These are phyloP conservation scores for Spodoptera littoralis DNA, from an alignment of 2,888 invertebrate species.

Conservation along the genomic window DNA sequence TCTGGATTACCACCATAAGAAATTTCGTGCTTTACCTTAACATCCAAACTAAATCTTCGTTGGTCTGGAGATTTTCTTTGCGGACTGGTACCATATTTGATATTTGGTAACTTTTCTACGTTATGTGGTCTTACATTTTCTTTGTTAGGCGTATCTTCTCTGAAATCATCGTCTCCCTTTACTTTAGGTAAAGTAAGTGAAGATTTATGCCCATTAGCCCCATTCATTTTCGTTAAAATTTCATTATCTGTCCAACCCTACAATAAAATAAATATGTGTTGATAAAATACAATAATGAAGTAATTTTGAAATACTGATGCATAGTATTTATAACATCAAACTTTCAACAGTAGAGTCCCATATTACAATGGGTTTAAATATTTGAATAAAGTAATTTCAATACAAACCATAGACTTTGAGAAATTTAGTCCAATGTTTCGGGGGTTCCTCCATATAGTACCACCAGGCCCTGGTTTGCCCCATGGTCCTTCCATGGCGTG, in stretches of 20 bases:
- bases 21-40: constrained; percentile 50
- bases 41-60: constrained; percentile 53
- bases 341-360: too few relatives aligned
- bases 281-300: too few relatives aligned
- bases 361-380: constrained; percentile 1
- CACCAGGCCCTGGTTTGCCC: constrained; percentile 92
- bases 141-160: constrained; percentile 62
- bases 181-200: constrained; percentile 86
- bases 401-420: constrained; percentile 92
- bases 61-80: constrained; percentile 54
- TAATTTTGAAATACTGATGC: too few relatives aligned
- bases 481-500: constrained; percentile 88
- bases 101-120: constrained; percentile 77
- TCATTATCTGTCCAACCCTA: constrained; percentile 86
- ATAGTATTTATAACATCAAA: too few relatives aligned
- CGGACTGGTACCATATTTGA: constrained; percentile 62
- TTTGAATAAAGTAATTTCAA: constrained; percentile 5
- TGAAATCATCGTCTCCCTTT: constrained; percentile 83
- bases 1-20: constrained; percentile 50
- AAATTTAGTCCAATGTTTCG: constrained; percentile 92
- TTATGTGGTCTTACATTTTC: constrained; percentile 68
- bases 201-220: constrained; percentile 73
- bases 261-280: constrained; percentile 3
- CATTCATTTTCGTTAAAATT: constrained; percentile 76
- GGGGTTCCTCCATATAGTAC: constrained; percentile 92